Conservation (phyloP, 2,113 vertebrate species). For the Scomber colias region DNA sequence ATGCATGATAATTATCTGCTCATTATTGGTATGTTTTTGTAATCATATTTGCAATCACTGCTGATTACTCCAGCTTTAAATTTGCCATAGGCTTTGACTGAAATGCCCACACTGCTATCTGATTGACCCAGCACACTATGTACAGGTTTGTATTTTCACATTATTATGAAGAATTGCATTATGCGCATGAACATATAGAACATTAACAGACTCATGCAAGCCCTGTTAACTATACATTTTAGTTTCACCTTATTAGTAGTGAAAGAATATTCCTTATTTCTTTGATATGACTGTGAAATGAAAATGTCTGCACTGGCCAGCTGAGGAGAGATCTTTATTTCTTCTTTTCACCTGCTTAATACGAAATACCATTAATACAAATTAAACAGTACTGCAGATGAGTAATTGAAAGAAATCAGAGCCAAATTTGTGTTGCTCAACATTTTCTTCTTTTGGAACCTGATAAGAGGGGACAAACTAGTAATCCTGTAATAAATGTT, state of each 20-base stretch:
- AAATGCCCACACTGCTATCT: conserved; percentile 3
- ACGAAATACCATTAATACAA: conserved; percentile 44
- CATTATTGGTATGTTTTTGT: conserved; percentile 39
- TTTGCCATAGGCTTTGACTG: conserved; percentile 21
- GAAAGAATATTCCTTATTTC: conserved; percentile 21
- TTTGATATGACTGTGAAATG: background rate
- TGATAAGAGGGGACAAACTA: background rate
- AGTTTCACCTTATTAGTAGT: conserved; percentile 20
- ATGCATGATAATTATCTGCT: conserved; percentile 37
- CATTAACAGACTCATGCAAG: conserved; percentile 12
- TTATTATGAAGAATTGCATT: conserved; percentile 14
- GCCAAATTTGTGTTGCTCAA: conserved; percentile 35
- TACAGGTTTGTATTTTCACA: conserved; percentile 5
- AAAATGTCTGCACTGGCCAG: background rate
- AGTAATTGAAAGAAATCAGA: conserved; percentile 54
- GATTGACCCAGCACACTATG: conserved; percentile 34
- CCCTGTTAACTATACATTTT: background rate
- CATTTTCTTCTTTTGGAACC: conserved; percentile 2
- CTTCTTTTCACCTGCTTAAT: conserved; percentile 21
- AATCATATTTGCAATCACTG: conserved; percentile 49
- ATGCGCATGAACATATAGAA: background rate
- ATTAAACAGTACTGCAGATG: conserved; percentile 11
- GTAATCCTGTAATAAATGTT: conserved; percentile 22
- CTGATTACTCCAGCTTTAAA: conserved; percentile 40
- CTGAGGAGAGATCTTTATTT: background rate